Base-by-base conservation (phyloP, 64 coral and sea anemone species). In the Astreopora myriophthalma region DNA sequence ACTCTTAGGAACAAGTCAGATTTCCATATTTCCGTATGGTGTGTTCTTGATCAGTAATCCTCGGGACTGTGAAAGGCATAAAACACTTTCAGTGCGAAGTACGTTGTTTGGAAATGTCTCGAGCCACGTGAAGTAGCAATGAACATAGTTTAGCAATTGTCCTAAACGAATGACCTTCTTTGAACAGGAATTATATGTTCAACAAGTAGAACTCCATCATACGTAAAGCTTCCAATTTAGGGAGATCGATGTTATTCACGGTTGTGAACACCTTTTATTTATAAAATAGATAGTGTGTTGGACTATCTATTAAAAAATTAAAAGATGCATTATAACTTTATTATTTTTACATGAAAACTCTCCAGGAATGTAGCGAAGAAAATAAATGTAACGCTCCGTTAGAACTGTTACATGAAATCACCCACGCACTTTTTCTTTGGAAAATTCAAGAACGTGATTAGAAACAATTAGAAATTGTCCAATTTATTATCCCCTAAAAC, bases 371-470 rank as follows among this genome's bases (percentile, higher is more conserved):
- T 51, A 29, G 74, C 72, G n/a, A 3, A 49, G n/a, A 30, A 24
- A 48, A 28, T 77, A 29, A 17, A 29, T 79, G 75, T 79, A 79
- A 57, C 75, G 75, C 75, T 79, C 26, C 48, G 26, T 13, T 79
- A 55, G 17, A 55, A 52, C 19, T 48, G 38, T 25, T 27, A 76
- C 73, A 42, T 48, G 38, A 76, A 25, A 11, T 57, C 46, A 29
- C 28, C 75, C 75, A 79, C 48, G 75, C 75, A 26, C 24, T 32
- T 20, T 7, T 8, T 52, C 44, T 55, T 22, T 16, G 25, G 75
- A 79, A 79, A 79, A 79, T 51, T 52, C 75, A 79, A 32, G 75
- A 79, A 79, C 14, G 48, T 55, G 12, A 29, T 55, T 25, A 55
- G 25, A 9, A 24, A 79, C 39, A 79, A 79, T 79, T 14, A 46